These are phyloP conservation scores for Thaumetopoea pityocampa DNA, from an alignment of 1,140 invertebrate genomes.

Conservation along the genomic window DNA sequence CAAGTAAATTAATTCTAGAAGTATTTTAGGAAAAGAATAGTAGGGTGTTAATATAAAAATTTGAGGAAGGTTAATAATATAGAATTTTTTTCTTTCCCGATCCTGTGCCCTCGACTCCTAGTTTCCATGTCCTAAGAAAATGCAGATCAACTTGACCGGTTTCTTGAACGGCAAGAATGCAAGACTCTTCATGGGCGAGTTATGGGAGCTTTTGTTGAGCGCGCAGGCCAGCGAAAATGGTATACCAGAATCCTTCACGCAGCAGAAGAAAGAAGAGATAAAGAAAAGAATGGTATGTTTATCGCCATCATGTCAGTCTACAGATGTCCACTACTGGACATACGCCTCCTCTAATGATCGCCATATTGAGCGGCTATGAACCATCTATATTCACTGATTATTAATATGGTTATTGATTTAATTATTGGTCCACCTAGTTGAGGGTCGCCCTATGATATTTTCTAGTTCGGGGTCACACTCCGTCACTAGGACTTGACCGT, in stretches of 20 bases:
- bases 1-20: conserved; percentile 2
- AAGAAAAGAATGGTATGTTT: conserved; percentile 81
- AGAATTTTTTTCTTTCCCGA: conserved; percentile 65
- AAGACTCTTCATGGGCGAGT: conserved; percentile 96
- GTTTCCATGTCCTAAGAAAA: conserved; percentile 97
- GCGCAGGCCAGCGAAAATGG: conserved; percentile 96
- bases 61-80: conserved; percentile 29
- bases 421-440: too few species aligned
- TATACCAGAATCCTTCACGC: conserved; percentile 94
- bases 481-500: too few species aligned
- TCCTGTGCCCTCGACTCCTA: conserved; percentile 66
- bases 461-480: too few species aligned
- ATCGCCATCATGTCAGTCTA: too few species aligned
- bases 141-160: conserved; percentile 99
- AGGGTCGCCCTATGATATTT: too few species aligned
- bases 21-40: neutral
- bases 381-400: too few species aligned
- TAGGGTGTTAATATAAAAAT: conserved; percentile 13
- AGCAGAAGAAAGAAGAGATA: conserved; percentile 98
- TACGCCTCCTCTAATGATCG: too few species aligned
- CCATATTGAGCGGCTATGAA: too few species aligned
- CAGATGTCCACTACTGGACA: too few species aligned
- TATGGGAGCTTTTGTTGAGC: conserved; percentile 96
- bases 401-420: too few species aligned
- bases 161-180: conserved; percentile 99